Percentiles rank a stretch among this genome's conserved stretches.
Conservation (phyloP, 2,888 invertebrate genomes). For the Cataglyphis livida region DNA sequence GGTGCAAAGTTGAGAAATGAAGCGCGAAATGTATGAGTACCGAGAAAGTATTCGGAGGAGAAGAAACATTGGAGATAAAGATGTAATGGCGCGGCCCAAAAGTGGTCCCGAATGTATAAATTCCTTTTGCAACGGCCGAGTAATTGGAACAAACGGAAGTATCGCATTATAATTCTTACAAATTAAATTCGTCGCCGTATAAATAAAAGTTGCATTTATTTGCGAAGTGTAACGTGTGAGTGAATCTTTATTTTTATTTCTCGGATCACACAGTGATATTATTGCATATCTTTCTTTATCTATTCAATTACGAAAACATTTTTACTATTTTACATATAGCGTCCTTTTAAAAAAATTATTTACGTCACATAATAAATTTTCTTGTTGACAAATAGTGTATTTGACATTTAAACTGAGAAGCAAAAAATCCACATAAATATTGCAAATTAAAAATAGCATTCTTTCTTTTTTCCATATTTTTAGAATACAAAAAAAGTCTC, state of each 20-base stretch:
- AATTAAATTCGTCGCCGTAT: slow-evolving; percentile 30
- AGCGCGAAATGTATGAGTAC: slow-evolving; percentile 30
- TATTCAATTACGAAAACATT: neutral
- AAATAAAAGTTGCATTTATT: slow-evolving; percentile 38
- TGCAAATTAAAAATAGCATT: slow-evolving; percentile 3
- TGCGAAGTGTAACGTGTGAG: neutral
- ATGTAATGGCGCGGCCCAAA: slow-evolving; percentile 30
- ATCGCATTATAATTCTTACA: slow-evolving; percentile 13
- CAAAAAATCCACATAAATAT: slow-evolving; percentile 1
- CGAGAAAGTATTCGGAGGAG: slow-evolving; percentile 43
- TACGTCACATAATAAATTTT: neutral
- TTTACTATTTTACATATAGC: neutral
- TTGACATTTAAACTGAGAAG: slow-evolving; percentile 10
- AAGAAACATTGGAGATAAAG: slow-evolving; percentile 45
- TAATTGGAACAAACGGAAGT: slow-evolving; percentile 50
- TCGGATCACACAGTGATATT: neutral
- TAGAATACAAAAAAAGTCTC: neutral
- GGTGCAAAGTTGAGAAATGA: slow-evolving; percentile 28
- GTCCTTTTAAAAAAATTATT: neutral
- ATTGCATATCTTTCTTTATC: neutral
- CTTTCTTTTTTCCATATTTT: neutral
- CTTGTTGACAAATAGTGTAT: neutral
- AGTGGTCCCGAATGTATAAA: slow-evolving; percentile 31
- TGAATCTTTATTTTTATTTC: neutral
- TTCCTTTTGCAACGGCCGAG: neutral